phyloP scores from a whole-genome alignment of 2,113 vertebrate genomes.

The Epinephelus cyanopodus region DNA sequence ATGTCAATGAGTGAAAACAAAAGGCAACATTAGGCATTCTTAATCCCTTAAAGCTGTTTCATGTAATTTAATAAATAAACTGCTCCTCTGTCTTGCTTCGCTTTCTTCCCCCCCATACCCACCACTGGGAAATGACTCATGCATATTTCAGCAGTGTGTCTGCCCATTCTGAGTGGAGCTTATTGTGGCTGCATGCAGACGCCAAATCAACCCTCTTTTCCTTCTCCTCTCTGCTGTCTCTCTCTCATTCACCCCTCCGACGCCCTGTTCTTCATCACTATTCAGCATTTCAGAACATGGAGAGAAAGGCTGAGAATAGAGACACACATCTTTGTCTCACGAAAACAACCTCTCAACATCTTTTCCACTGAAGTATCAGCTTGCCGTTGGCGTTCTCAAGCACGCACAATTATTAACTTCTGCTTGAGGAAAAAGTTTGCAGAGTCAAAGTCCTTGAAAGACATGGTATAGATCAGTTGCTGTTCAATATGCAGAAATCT shows the following conservation, averaged over 20 bases:
- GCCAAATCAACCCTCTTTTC: constrained; percentile 68
- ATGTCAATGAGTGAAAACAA: constrained; percentile 65
- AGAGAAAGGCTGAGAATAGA: constrained; percentile 8
- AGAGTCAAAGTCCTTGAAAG: constrained; percentile 55
- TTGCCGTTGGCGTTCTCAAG: constrained; percentile 17
- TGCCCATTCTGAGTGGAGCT: constrained; percentile 73
- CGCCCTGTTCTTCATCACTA: constrained; percentile 39
- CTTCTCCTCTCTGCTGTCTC: constrained; percentile 40
- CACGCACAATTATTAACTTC: constrained; percentile 43
- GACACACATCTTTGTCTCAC: constrained; percentile 21
- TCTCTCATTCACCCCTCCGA: constrained; percentile 41
- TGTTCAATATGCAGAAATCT: constrained; percentile 63
- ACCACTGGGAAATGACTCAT: constrained; percentile 78
- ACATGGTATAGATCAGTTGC: constrained; percentile 48
- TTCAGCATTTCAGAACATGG: constrained; percentile 48
- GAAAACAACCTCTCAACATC: constrained; percentile 27
- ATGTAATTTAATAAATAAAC: constrained; percentile 81
- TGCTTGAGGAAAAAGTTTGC: constrained; percentile 24
- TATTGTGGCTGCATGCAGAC: constrained; percentile 74
- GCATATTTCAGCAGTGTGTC: constrained; percentile 81
- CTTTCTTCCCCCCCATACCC: constrained; percentile 13
- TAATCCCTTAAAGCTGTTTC: constrained; percentile 79
- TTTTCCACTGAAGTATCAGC: constrained; percentile 11
- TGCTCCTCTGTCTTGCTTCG: constrained; percentile 27
- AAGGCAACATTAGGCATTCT: constrained; percentile 69